Conservation (phyloP, 2,888 invertebrate species). For the Cephus sareptanus region DNA sequence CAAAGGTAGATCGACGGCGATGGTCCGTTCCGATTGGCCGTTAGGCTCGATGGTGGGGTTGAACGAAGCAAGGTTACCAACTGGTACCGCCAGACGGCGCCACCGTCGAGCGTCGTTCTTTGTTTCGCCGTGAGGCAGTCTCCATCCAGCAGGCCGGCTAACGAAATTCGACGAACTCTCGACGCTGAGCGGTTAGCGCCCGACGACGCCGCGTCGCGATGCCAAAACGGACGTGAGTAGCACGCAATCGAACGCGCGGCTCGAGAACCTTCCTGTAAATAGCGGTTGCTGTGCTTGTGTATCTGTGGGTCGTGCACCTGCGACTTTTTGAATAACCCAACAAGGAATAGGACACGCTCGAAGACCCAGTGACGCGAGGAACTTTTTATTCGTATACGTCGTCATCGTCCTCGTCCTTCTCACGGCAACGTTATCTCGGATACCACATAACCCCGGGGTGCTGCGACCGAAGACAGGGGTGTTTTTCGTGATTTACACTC, state of each 20-base stretch:
- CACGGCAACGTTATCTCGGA: too few species aligned
- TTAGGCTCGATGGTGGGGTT: not conserved
- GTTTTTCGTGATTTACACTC: too few species aligned
- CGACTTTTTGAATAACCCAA: not conserved
- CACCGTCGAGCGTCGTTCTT: slow-evolving; percentile 59
- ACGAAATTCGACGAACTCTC: slow-evolving; percentile 32
- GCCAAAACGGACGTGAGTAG: slow-evolving; percentile 24
- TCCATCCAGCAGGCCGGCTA: slow-evolving; percentile 44
- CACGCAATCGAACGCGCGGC: slow-evolving; percentile 3
- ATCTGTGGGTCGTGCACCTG: not conserved
- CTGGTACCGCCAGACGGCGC: slow-evolving; percentile 41
- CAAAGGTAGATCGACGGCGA: slow-evolving; percentile 20
- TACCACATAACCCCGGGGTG: too few species aligned
- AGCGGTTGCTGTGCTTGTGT: slow-evolving; percentile 2
- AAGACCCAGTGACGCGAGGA: not conserved
- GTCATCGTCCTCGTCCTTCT: too few species aligned
- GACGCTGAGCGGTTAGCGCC: slow-evolving; percentile 15
- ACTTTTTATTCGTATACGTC: too few species aligned
- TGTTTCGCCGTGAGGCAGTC: slow-evolving; percentile 54
- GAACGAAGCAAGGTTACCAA: not conserved
- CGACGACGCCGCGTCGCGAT: slow-evolving; percentile 19
- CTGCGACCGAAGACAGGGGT: too few species aligned
- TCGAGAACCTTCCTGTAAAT: slow-evolving; percentile 14
- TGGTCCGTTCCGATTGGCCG: slow-evolving; percentile 17
- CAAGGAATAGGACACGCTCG: slow-evolving; percentile 28